A percentile compares a stretch with the other conserved stretches of the same genome.
phyloP scores from a whole-genome alignment of 2,797 vertebrate species.

The Sebastes variabilis region DNA sequence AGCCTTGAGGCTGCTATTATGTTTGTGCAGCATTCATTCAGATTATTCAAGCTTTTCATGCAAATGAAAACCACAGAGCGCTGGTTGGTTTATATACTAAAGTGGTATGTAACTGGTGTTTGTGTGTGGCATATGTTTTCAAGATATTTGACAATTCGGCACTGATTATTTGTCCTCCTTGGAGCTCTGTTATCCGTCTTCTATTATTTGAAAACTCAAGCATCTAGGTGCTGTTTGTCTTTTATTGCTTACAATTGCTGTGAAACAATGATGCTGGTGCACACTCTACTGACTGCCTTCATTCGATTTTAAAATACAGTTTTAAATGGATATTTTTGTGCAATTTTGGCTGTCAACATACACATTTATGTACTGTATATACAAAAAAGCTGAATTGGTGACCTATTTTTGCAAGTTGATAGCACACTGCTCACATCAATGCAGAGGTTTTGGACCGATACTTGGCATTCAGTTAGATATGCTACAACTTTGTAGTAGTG shows the following conservation, averaged over 20 bases:
- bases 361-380: neutral
- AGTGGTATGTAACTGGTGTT: neutral
- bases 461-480: neutral
- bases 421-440: neutral
- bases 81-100: neutral
- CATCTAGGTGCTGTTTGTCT: neutral
- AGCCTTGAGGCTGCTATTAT: neutral
- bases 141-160: neutral
- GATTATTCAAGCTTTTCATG: neutral
- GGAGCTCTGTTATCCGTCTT: neutral
- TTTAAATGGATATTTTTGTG: neutral
- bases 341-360: neutral
- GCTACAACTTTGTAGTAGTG: neutral
- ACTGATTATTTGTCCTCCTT: neutral
- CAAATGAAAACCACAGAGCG: neutral
- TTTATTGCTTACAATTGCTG: neutral
- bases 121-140: neutral
- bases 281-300: neutral
- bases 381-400: neutral
- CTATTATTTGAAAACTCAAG: neutral
- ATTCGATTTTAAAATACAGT: neutral
- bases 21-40: neutral
- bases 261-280: neutral
- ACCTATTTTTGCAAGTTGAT: neutral
- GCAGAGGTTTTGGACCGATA: neutral